Percentiles rank a stretch among this genome's conserved stretches.
These are phyloP conservation scores for Tetanocera ferruginea DNA, from an alignment of 2,888 invertebrate genomes.

Conservation along the genomic window DNA sequence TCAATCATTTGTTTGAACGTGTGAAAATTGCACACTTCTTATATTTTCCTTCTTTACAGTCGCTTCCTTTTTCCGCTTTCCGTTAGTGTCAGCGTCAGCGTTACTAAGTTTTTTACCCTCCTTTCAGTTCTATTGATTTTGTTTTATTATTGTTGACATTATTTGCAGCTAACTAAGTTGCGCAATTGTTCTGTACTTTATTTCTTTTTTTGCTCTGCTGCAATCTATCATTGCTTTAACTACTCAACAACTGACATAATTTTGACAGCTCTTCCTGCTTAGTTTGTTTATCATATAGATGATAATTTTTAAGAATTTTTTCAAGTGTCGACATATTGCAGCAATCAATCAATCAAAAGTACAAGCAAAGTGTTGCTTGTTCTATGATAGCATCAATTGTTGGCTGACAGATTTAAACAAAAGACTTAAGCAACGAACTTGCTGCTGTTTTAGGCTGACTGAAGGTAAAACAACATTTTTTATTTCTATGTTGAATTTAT, in stretches of 20 bases:
- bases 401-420: background rate
- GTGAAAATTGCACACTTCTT: background rate
- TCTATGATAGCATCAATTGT: no score
- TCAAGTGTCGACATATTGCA: background rate
- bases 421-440: background rate
- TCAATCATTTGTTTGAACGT: constrained; percentile 11
- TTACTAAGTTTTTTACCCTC: background rate
- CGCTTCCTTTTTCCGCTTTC: constrained; percentile 17
- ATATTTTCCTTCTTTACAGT: background rate
- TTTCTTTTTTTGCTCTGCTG: no score
- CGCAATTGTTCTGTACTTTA: no score
- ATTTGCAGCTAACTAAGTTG: background rate
- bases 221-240: constrained; percentile 15
- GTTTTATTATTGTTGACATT: constrained; percentile 15
- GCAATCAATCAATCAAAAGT: background rate
- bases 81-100: no score
- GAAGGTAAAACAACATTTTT: background rate
- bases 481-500: background rate
- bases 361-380: background rate
- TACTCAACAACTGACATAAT: constrained; percentile 4
- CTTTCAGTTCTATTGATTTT: background rate
- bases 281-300: background rate
- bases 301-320: background rate
- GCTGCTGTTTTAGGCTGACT: background rate
- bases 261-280: constrained; percentile 21